Percentiles rank a stretch among this genome's conserved stretches.
Evolutionary conservation across 2,888 invertebrate genomes (phyloP).

Genomic region (Agrilus mali): DNA sequence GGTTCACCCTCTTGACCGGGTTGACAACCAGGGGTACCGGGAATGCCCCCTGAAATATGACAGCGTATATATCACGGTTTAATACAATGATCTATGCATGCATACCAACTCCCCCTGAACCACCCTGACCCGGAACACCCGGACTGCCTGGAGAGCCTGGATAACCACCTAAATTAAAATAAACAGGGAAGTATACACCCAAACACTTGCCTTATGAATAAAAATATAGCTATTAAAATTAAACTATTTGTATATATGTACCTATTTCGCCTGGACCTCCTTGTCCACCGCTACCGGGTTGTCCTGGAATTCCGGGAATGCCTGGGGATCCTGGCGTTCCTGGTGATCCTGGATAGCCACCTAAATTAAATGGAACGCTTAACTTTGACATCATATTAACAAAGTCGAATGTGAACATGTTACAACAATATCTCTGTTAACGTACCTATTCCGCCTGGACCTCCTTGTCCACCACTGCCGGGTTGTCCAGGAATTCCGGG

Average conservation of each 20-base stretch:
- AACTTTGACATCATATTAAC: too few species aligned
- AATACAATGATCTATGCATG: too few species aligned
- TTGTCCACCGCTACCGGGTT: constrained; percentile 14
- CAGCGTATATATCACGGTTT: too few species aligned
- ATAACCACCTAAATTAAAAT: constrained; percentile 1
- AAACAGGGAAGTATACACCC: too few species aligned
- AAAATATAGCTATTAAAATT: too few species aligned
- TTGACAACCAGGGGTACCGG: too few species aligned
- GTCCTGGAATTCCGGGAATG: constrained; percentile 9
- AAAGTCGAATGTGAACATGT: too few species aligned
- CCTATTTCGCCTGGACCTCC: constrained; percentile 1
- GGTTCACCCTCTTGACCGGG: background rate
- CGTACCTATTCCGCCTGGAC: constrained; percentile 1
- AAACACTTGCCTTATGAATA: too few species aligned
- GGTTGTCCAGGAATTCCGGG: constrained; percentile 6
- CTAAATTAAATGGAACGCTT: too few species aligned
- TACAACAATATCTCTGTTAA: too few species aligned
- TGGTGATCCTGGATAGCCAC: constrained; percentile 18
- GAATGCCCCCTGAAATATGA: constrained; percentile 1
- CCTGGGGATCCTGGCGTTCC: constrained; percentile 26
- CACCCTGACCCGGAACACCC: constrained; percentile 9
- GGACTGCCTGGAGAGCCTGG: background rate
- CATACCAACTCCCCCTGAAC: background rate
- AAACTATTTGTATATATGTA: too few species aligned
- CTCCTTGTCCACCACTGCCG: constrained; percentile 4